These are phyloP conservation scores for Prunella strophiata DNA, from an alignment of 2,797 vertebrate species.

Conservation along the genomic window DNA sequence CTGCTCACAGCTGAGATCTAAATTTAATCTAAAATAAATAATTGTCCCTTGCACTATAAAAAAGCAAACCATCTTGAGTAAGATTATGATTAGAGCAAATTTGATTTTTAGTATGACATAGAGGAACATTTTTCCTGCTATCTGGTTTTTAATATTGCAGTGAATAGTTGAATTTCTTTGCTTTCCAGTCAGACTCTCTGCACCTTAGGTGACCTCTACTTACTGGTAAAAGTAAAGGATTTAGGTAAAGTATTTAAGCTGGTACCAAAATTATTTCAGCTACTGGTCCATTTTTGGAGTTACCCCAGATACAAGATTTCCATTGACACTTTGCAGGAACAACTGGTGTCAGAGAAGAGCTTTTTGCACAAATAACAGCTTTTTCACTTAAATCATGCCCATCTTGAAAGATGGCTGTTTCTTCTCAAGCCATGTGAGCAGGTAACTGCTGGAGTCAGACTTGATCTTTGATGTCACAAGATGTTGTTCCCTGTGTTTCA, in stretches of 20 bases:
- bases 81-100: slow-evolving; percentile 33
- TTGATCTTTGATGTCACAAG: neutral
- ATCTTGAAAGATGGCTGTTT: neutral
- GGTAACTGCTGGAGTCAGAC: neutral
- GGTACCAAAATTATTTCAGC: neutral
- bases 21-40: slow-evolving; percentile 62
- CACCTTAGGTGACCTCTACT: slow-evolving; percentile 4
- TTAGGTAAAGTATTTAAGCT: neutral
- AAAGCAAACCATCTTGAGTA: neutral
- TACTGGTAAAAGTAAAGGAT: neutral
- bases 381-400: neutral
- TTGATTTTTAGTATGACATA: slow-evolving; percentile 46
- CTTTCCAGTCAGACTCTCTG: neutral
- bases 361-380: neutral
- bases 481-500: neutral
- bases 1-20: neutral
- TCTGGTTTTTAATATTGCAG: slow-evolving; percentile 29
- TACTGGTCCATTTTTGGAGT: neutral
- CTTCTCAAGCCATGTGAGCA: neutral
- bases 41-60: slow-evolving; percentile 23
- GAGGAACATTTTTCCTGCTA: slow-evolving; percentile 37
- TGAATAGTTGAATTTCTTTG: neutral
- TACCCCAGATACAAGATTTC: neutral
- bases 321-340: neutral
- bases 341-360: neutral